Base-by-base conservation (phyloP, 2,888 invertebrate species). In the Steromphala cineraria region DNA sequence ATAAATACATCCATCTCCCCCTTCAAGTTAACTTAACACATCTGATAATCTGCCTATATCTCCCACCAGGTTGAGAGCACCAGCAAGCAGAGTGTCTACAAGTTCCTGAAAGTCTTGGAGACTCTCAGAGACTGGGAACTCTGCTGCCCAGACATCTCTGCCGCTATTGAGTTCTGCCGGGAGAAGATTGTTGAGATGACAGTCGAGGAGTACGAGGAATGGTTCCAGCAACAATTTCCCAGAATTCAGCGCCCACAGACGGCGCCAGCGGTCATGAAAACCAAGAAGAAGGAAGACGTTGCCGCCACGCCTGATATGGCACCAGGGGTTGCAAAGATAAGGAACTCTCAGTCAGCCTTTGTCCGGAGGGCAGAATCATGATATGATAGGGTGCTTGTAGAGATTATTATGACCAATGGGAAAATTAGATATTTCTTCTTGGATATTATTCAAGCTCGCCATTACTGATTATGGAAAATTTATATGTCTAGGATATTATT, bases 81-180 rank as follows among this genome's bases (percentile, higher is more conserved):
- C 8, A 90, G 90, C 28, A 93, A 93, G 82, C 92, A 92, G 82
- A 92, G 90, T 75, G 90, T 90, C 7, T 90, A 89, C 84, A 92
- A 92, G 82, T 93, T 93, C 80, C 87, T 92, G 36, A 90, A 90
- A 80, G 92, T 92, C 7, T 88, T 93, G 62, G 87, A 90, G 75
- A 85, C 88, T 0, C 88, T 93, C 2, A 84, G 92, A 31, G 90
- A 90, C 75, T 93, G 93, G 93, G 93, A 93, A 84, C 91, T 93
- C 40, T 93, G 93, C 80, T 88, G 88, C 74, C 93, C 93, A 0
- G 93, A 93, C 80, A 90, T 93, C 56, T 87, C 89, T 17, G 91
- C 93, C 0, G 92, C 93, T 15, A 88, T 93, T 0, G 93, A 93
- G 84, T 93, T 92, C 85, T 92, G 92, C 82, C 88, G 93, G 4